phyloP scores from a whole-genome alignment of 2,888 invertebrate species.

The Theretra japonica region DNA sequence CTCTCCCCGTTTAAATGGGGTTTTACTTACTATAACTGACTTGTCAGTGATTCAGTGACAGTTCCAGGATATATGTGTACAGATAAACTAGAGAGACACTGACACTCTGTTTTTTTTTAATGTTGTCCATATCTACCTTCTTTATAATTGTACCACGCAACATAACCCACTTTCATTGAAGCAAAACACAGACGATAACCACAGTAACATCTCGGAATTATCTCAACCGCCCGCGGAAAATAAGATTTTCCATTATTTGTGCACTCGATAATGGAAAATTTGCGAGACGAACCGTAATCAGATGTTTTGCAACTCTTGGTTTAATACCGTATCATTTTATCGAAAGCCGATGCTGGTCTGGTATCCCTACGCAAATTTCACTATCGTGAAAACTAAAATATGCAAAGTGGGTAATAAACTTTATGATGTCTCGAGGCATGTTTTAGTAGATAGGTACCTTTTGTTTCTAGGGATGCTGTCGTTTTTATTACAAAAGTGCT shows the following conservation, averaged over 20 bases:
- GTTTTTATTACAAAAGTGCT: no score
- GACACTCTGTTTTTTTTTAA: no score
- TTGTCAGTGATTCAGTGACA: no score
- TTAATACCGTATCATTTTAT: conserved; percentile 34
- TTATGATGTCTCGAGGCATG: no score
- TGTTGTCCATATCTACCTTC: no score
- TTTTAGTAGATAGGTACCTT: no score
- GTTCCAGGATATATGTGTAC: no score
- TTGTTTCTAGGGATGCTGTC: no score
- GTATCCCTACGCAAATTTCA: background rate
- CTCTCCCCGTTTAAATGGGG: no score
- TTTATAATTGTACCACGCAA: conserved; percentile 12
- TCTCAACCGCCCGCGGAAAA: conserved; percentile 55
- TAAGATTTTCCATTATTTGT: conserved; percentile 49
- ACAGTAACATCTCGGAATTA: conserved; percentile 46
- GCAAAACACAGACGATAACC: conserved; percentile 40
- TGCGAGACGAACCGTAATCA: conserved; percentile 26
- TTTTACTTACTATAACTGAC: no score
- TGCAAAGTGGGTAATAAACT: background rate
- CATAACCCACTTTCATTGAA: conserved; percentile 44
- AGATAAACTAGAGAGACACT: no score
- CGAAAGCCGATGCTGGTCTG: conserved; percentile 33
- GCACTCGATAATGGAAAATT: conserved; percentile 41
- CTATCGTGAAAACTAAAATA: background rate
- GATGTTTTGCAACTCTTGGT: conserved; percentile 6